Base-by-base conservation (phyloP, 64 coral and sea anemone genomes). In the Hydrozoanthus tunicans region DNA sequence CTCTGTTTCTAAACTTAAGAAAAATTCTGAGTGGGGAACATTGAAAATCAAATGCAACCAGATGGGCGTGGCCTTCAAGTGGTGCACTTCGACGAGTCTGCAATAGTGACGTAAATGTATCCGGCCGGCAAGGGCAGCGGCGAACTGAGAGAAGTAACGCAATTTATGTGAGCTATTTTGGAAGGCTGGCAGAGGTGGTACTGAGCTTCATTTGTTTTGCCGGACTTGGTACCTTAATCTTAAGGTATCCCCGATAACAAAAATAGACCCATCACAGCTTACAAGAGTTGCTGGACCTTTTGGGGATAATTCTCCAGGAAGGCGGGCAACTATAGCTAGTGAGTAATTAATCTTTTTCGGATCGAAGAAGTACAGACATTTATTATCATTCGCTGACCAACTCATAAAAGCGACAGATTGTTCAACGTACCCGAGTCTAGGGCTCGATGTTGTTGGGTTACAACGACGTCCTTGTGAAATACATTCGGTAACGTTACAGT, bases 391-490 rank as follows among this genome's bases (percentile, higher is more conserved):
- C 17, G 24, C 62, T 65, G 61, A 64, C 80, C 80, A 83, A 7
- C 61, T n/a, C 5, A 83, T 26, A 14, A 65, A 83, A 83, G 62
- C 6, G 6, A 83, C 60, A 52, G 13, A 83, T 53, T 83, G 80
- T 14, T 83, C 26, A 52, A 26, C 80, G 43, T 83, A 83, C 32
- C 80, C 80, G 17, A 3, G 9, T 83, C 80, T 63, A 53, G 80
- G 80, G 13, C 60, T 83, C 61, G 25, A 61, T 53, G 26, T 13
- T 13, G 26, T 67, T 83, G 60, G 60, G 80, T 53, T 53, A 74
- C 55, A 25, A 10, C 8, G 6, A 4, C 9, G 80, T 17, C 60
- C 7, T 20, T 27, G 6, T 52, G 53, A 58, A 10, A 83, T 63
- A 5, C 13, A 66, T 64, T 83, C 60, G 26, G 12, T 83, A 3